These are phyloP conservation scores for Anisognathus igniventris DNA, from an alignment of 2,797 vertebrate genomes.

Conservation along the genomic window DNA sequence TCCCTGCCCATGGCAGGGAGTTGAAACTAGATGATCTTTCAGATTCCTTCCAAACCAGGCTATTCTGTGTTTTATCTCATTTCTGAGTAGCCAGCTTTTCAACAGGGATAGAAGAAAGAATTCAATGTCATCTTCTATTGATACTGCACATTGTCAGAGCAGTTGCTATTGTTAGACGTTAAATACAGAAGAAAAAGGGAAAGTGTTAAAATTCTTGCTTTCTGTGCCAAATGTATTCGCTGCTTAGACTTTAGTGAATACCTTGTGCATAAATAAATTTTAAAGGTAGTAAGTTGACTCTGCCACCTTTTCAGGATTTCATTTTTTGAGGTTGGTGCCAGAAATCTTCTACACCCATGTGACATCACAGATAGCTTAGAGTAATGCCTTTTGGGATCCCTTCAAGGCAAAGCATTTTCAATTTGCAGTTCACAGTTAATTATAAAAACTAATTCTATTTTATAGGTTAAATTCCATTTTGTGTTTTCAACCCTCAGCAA, in stretches of 20 bases:
- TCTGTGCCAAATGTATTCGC: background rate
- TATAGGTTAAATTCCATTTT: background rate
- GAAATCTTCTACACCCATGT: background rate
- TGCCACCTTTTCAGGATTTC: background rate
- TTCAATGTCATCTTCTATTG: background rate
- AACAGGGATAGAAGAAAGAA: background rate
- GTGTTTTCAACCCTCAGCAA: background rate
- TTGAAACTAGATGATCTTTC: background rate
- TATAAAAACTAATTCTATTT: background rate
- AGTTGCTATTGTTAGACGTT: background rate
- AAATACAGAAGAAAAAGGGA: background rate
- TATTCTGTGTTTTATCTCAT: background rate
- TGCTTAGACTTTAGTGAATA: background rate
- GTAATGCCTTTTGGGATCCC: background rate
- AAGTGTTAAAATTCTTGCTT: background rate
- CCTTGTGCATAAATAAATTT: background rate
- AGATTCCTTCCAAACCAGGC: background rate
- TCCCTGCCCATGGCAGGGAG: background rate
- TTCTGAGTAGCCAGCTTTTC: background rate
- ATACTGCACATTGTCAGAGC: background rate
- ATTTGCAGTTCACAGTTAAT: background rate
- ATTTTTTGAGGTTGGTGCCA: background rate
- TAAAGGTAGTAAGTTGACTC: background rate
- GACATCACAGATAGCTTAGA: background rate
- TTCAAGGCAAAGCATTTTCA: background rate